These are phyloP conservation scores for Stenotaenia linearis DNA, from an alignment of 2,888 invertebrate genomes.

Conservation along the genomic window DNA sequence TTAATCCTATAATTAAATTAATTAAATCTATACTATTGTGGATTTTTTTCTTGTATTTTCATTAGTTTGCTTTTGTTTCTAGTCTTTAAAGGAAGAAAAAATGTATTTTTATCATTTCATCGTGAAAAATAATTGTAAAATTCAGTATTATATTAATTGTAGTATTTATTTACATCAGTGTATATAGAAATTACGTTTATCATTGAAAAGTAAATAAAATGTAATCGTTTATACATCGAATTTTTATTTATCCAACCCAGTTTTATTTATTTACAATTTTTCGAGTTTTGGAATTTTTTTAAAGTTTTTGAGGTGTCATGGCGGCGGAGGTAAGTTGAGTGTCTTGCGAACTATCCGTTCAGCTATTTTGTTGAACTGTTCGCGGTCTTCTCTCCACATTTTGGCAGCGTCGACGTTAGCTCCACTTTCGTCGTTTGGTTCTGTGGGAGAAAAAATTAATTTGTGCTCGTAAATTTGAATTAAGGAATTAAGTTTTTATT, in stretches of 20 bases:
- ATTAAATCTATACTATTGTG: not conserved
- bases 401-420: slow-evolving; percentile 99
- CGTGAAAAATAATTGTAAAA: too few relatives aligned
- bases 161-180: not conserved
- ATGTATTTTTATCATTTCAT: not conserved
- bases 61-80: not conserved
- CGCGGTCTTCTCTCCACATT: slow-evolving; percentile 95
- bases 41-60: not conserved
- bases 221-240: not conserved
- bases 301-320: slow-evolving; percentile 42
- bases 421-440: slow-evolving; percentile 98
- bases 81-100: not conserved
- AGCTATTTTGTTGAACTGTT: slow-evolving; percentile 88
- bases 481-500: too few relatives aligned
- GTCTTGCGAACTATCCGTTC: slow-evolving; percentile 86
- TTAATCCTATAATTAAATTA: not conserved
- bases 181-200: not conserved
- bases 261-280: slow-evolving; percentile 53
- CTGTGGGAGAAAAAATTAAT: slow-evolving; percentile 49
- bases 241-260: not conserved
- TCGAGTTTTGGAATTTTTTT: too few relatives aligned
- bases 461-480: not conserved
- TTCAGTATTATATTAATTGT: not conserved
- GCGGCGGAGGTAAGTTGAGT: slow-evolving; percentile 60
- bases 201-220: too few relatives aligned